Base-by-base conservation (phyloP, 2,888 invertebrate species). In the Hypercompe scribonia region DNA sequence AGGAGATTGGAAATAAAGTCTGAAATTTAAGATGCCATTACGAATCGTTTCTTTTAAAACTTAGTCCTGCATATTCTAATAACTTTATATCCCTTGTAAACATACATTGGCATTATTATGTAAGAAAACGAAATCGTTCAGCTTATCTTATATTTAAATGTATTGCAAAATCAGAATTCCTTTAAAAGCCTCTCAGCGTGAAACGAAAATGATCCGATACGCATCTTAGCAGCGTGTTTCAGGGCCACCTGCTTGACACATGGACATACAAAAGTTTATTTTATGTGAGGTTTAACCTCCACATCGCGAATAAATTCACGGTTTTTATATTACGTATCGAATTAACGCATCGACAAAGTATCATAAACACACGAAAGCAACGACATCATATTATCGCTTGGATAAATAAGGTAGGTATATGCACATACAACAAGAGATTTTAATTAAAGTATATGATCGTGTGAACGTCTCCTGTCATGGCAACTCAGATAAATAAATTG, bases 301-400 rank as follows among this genome's bases (percentile, higher is more conserved):
- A 81, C 75, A 88, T 86, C 81, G 89, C 85, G 75, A 89, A 94
- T 95, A 95, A 94, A 94, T 90, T 92, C 86, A 88, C 90, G 88
- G 85, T 90, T 93, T 94, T 95, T 94, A 94, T 93, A 90, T 85
- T 87, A 90, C 89, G 83, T 88, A 90, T 91, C 90, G 88, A 91
- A 93, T 93, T 92, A 93, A 92, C 82, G 85, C 79, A 84, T 85
- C 84, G 86, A 86, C 81, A 81, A 80, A 70, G 83, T 85, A 82
- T 83, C 84, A 78, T 86, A 88, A 89, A 86, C 77, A 82, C 79
- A 83, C 76, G 82, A 87, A 88, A 89, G 84, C 78, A 84, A 84
- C 81, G 84, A 82, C 83, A 77, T 82, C 82, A 82, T 81, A 75
- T 83, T 89, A 85, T 90, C 89, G 85, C 81, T 84, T 78, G 80